Evolutionary conservation across 2,888 invertebrate species (phyloP).

Genomic region (Charanyca ferruginea): DNA sequence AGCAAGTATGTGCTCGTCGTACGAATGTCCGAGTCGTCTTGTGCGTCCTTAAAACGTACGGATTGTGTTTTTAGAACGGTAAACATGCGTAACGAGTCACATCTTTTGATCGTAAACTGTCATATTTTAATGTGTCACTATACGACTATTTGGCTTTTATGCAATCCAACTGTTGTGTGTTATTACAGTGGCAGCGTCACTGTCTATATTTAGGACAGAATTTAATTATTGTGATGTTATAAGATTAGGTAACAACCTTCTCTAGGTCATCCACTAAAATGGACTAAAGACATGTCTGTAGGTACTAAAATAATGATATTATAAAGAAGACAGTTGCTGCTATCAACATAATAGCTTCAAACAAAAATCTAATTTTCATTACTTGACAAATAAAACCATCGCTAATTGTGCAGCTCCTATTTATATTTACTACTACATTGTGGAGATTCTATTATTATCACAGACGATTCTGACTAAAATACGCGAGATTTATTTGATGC

Average conservation of each 20-base stretch:
- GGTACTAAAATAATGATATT: neutral
- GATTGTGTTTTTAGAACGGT: slow-evolving; percentile 53
- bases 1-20: slow-evolving; percentile 65
- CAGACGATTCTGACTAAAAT: slow-evolving; percentile 36
- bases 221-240: slow-evolving; percentile 8
- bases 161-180: slow-evolving; percentile 24
- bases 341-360: neutral
- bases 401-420: slow-evolving; percentile 18
- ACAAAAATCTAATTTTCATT: neutral
- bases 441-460: slow-evolving; percentile 12
- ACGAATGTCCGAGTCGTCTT: slow-evolving; percentile 63
- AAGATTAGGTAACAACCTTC: neutral
- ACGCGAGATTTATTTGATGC: slow-evolving; percentile 42
- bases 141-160: slow-evolving; percentile 34
- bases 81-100: slow-evolving; percentile 47
- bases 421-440: slow-evolving; percentile 13
- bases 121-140: slow-evolving; percentile 43
- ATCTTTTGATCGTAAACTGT: slow-evolving; percentile 52
- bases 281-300: neutral
- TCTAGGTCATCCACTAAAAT: neutral
- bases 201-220: slow-evolving; percentile 29
- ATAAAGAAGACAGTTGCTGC: too few relatives aligned
- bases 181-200: slow-evolving; percentile 16
- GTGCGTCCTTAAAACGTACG: slow-evolving; percentile 63
- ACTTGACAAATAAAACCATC: neutral